Percentiles rank a stretch among this genome's conserved stretches.
Conservation (phyloP, 2,888 invertebrate species). For the Aphodius granarius region DNA sequence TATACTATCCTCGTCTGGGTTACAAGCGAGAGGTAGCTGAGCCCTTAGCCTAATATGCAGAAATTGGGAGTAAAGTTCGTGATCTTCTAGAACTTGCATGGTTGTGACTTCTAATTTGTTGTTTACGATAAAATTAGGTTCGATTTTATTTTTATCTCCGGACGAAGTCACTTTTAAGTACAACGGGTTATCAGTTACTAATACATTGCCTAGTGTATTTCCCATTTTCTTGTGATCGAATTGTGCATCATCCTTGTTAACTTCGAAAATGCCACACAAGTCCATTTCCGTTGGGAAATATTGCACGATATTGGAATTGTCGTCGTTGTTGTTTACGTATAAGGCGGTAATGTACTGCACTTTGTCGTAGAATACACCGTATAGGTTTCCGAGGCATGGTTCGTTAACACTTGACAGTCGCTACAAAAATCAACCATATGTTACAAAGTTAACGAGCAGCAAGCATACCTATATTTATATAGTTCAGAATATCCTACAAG, state of each 20-base stretch:
- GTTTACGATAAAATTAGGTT: constrained; percentile 70
- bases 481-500: constrained; percentile 2
- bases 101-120: constrained; percentile 69
- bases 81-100: constrained; percentile 64
- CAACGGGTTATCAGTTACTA: constrained; percentile 78
- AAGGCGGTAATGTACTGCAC: constrained; percentile 70
- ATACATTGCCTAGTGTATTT: constrained; percentile 63
- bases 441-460: not conserved
- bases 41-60: constrained; percentile 70
- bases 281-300: constrained; percentile 78
- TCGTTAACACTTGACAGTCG: constrained; percentile 66
- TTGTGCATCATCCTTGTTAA: constrained; percentile 61
- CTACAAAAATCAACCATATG: constrained; percentile 52
- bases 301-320: constrained; percentile 60
- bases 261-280: constrained; percentile 73
- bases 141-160: constrained; percentile 46
- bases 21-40: constrained; percentile 65
- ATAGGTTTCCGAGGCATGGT: constrained; percentile 69
- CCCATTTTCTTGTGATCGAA: constrained; percentile 64
- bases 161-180: constrained; percentile 22
- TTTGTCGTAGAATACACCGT: constrained; percentile 74
- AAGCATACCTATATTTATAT: constrained; percentile 8
- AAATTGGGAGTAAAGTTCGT: constrained; percentile 70
- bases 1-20: constrained; percentile 60
- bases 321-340: constrained; percentile 65